These are phyloP conservation scores for Mareca strepera DNA, from an alignment of 2,797 vertebrate species.

Conservation along the genomic window DNA sequence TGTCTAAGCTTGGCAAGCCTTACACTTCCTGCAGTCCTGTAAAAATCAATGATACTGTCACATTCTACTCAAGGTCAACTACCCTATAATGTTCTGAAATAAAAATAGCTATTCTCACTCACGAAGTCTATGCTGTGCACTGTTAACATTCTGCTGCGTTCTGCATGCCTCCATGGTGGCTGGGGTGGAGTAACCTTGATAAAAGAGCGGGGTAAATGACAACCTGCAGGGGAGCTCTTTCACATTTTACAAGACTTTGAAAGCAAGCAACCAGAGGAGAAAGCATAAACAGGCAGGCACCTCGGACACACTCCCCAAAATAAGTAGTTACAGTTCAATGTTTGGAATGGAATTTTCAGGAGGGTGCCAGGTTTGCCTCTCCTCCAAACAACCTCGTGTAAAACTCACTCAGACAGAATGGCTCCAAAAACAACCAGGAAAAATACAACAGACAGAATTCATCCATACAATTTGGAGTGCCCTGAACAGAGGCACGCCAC, in stretches of 20 bases:
- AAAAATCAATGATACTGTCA: background rate
- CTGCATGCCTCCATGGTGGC: background rate
- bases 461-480: rapidly evolving
- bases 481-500: background rate
- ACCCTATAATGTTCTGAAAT: background rate
- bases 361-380: background rate
- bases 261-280: background rate
- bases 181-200: background rate
- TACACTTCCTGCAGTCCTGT: background rate
- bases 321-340: rapidly evolving
- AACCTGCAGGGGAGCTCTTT: background rate
- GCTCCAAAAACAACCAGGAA: background rate
- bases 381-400: background rate
- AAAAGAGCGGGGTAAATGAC: background rate
- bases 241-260: background rate
- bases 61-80: background rate
- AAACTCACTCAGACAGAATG: background rate
- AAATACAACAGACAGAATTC: background rate
- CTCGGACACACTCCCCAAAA: rapidly evolving
- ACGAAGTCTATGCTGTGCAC: background rate
- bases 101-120: background rate
- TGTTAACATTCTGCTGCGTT: background rate
- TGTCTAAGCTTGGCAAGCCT: background rate
- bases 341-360: background rate
- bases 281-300: background rate